Evolutionary conservation across 2,113 vertebrate genomes (phyloP).

Genomic region (Circaetus cinerascens): DNA sequence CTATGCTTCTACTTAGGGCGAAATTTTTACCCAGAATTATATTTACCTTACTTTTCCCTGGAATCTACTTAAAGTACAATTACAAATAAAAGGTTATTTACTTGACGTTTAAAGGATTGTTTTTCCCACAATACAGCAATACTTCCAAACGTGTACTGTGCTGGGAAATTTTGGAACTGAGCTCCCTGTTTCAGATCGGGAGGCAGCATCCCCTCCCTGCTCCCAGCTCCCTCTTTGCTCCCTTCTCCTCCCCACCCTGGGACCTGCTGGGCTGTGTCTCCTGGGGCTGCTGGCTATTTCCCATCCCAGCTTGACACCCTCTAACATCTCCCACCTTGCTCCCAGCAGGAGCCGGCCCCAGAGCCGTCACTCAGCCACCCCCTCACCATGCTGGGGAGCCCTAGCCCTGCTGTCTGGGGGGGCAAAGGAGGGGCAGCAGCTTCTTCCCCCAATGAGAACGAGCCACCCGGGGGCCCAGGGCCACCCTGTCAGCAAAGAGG

Average conservation of each 20-base stretch:
- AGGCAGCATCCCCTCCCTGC: accelerated
- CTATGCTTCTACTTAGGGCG: neutral
- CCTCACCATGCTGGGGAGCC: neutral
- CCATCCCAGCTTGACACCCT: accelerated
- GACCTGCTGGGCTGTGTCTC: neutral
- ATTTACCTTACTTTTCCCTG: neutral
- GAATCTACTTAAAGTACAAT: neutral
- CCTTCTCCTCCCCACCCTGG: neutral
- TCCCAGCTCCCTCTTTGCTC: neutral
- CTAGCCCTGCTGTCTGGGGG: neutral
- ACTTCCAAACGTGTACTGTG: accelerated
- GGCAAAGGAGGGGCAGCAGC: neutral
- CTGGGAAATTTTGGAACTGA: neutral
- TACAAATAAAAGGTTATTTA: neutral
- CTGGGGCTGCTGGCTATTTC: neutral
- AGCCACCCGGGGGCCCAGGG: neutral
- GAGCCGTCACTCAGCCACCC: neutral
- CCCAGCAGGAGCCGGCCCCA: neutral
- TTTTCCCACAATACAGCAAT: neutral
- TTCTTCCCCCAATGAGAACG: neutral
- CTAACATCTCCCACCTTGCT: neutral
- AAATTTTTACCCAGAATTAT: neutral
- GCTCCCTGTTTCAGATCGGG: neutral
- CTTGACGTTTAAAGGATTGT: neutral
- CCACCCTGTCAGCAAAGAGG: neutral